Evolutionary conservation across 2,113 vertebrate species (phyloP).

Genomic region (Cyprinodon tularosa): DNA sequence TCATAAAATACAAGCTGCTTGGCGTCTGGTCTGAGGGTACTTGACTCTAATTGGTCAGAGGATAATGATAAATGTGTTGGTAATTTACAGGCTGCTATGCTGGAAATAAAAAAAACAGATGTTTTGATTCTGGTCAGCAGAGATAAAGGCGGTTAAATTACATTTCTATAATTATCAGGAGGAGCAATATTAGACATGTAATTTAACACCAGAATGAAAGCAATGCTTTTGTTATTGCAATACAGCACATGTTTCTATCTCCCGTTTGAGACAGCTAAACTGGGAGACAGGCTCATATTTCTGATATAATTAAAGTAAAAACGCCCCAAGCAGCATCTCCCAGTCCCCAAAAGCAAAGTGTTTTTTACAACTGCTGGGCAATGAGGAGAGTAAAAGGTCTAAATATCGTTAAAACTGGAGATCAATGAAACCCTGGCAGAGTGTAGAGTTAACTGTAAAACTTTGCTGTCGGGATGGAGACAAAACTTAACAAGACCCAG

Average conservation of each 20-base stretch:
- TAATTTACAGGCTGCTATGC: slow-evolving; percentile 44
- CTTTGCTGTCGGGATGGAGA: slow-evolving; percentile 16
- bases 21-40: slow-evolving; percentile 32
- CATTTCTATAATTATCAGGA: background rate
- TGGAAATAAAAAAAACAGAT: slow-evolving; percentile 48
- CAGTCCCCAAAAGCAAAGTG: background rate
- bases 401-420: slow-evolving; percentile 40
- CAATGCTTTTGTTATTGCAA: slow-evolving; percentile 2
- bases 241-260: slow-evolving; percentile 6
- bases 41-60: slow-evolving; percentile 49
- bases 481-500: slow-evolving; percentile 36
- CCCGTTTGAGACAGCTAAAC: background rate
- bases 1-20: slow-evolving; percentile 59
- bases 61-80: slow-evolving; percentile 51
- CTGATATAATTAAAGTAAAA: slow-evolving; percentile 19
- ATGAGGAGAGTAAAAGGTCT: slow-evolving; percentile 9
- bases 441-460: slow-evolving; percentile 16
- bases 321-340: background rate
- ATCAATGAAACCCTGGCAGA: slow-evolving; percentile 25
- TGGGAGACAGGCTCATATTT: slow-evolving; percentile 3
- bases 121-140: slow-evolving; percentile 35
- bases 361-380: slow-evolving; percentile 10
- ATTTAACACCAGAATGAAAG: slow-evolving; percentile 14
- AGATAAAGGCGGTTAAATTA: background rate
- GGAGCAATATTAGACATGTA: background rate